Conservation (phyloP, 2,113 vertebrate species). For the Megaceryle torquata region DNA sequence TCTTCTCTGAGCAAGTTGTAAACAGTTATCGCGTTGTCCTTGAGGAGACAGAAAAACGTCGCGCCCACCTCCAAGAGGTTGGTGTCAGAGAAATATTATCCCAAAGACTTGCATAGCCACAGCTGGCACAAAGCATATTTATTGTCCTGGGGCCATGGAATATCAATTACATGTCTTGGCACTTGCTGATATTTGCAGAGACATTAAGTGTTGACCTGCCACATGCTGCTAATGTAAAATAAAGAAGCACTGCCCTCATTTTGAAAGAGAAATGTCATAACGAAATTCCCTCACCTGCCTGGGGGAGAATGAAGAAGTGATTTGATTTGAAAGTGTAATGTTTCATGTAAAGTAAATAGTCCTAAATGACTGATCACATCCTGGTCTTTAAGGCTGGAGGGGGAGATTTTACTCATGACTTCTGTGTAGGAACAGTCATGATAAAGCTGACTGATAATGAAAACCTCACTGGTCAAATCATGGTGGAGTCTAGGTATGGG, state of each 20-base stretch:
- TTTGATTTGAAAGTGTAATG: neutral
- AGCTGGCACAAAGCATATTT: neutral
- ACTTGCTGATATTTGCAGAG: neutral
- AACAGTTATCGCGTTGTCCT: neutral
- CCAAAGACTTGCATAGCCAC: neutral
- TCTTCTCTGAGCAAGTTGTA: neutral
- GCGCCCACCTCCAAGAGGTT: neutral
- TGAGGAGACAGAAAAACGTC: neutral
- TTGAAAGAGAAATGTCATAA: neutral
- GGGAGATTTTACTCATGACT: neutral
- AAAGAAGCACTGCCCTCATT: neutral
- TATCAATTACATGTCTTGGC: neutral
- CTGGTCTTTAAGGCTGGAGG: neutral
- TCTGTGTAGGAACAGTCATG: neutral
- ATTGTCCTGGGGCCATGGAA: neutral
- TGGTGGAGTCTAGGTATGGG: accelerated
- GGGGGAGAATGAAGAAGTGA: neutral
- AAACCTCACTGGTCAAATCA: neutral
- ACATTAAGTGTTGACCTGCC: neutral
- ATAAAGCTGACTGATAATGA: neutral
- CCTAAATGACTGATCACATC: neutral
- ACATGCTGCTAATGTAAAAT: neutral
- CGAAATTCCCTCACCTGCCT: neutral
- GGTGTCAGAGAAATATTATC: neutral
- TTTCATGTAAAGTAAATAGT: neutral